Evolutionary conservation across 2,888 invertebrate species (phyloP).

Genomic region (Lepidonotus clava): DNA sequence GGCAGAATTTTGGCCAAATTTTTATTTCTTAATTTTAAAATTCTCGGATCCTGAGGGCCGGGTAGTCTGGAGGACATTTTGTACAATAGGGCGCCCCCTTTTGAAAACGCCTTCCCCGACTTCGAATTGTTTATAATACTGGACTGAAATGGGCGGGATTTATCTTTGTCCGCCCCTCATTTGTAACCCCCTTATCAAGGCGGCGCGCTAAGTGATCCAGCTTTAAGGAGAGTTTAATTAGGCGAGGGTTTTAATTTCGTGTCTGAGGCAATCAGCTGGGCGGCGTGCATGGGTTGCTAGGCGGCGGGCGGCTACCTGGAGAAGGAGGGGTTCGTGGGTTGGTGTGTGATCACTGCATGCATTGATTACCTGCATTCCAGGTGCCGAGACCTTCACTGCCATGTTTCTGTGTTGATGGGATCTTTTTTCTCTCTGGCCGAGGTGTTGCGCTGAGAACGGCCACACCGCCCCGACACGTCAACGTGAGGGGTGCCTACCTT

Average conservation of each 20-base stretch:
- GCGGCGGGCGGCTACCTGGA: background rate
- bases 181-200: slow-evolving; percentile 3
- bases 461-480: background rate
- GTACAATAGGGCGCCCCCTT: too few relatives aligned
- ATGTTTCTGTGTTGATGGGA: background rate
- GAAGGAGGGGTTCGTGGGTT: background rate
- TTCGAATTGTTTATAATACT: too few relatives aligned
- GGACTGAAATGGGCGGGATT: background rate
- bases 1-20: too few relatives aligned
- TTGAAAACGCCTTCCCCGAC: too few relatives aligned
- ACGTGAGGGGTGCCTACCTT: background rate
- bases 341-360: background rate
- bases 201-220: background rate
- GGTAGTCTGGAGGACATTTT: too few relatives aligned
- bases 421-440: background rate
- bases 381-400: too few relatives aligned
- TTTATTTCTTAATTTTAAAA: too few relatives aligned
- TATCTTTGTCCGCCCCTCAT: background rate
- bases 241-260: background rate
- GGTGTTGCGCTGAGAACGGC: background rate
- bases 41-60: too few relatives aligned
- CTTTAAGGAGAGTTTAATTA: slow-evolving; percentile 15
- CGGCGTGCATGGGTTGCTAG: background rate
- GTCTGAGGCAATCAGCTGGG: background rate
- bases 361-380: too few relatives aligned